phyloP scores from a whole-genome alignment of 2,888 invertebrate species.

The Agriopis aurantiaria region DNA sequence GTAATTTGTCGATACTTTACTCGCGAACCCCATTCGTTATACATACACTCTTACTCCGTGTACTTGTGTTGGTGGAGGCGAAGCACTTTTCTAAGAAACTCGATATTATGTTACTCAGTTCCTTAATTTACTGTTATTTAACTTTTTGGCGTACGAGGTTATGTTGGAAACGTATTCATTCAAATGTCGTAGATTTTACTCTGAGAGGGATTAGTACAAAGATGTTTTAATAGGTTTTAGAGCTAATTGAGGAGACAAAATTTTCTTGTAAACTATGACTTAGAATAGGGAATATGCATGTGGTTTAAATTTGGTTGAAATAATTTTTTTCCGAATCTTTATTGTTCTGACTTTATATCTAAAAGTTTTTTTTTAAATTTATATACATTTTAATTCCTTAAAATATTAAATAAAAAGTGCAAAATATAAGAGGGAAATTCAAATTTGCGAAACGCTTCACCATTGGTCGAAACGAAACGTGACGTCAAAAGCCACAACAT shows the following conservation, averaged over 20 bases:
- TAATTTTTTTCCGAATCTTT: no score
- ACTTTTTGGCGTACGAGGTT: constrained; percentile 26
- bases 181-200: constrained; percentile 2
- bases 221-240: neutral
- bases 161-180: constrained; percentile 1
- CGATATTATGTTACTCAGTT: constrained; percentile 43
- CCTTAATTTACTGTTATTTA: constrained; percentile 42
- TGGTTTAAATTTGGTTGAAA: no score
- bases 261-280: neutral
- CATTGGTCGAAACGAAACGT: no score
- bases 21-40: constrained; percentile 33
- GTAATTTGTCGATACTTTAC: constrained; percentile 68
- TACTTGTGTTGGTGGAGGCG: constrained; percentile 23
- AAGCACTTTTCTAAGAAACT: constrained; percentile 40
- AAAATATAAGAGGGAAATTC: no score
- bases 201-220: neutral
- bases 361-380: no score
- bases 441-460: no score
- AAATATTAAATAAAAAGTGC: no score
- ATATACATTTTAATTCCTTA: no score
- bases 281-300: no score
- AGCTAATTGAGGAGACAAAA: no score
- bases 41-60: constrained; percentile 15
- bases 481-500: no score
- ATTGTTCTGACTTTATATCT: no score